Evolutionary conservation across 2,888 invertebrate species (phyloP), one percentile per base, ranked within the genome.

Genomic region (Electrophaes corylata): DNA sequence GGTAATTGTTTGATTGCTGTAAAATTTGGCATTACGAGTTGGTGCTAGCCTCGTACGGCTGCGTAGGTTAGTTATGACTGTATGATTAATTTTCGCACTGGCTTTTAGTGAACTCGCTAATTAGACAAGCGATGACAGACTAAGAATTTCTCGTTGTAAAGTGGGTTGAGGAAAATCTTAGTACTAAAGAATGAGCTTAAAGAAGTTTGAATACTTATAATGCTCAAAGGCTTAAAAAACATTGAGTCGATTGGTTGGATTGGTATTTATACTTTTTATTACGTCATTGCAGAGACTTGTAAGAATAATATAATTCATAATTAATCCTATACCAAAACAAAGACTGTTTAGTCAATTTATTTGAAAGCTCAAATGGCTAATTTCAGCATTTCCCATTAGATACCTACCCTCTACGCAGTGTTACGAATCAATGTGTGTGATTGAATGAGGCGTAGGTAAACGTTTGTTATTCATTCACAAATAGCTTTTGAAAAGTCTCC

Each of bases 401-500:
- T n/a, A n/a, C n/a, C n/a, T n/a, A n/a, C n/a, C n/a, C n/a, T 40
- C n/a, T 40, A 20, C n/a, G 20, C 5, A 16, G n/a, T n/a, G 11
- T 20, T 39, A 20, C 20, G 11, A 40, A 40, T 40, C 8, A 18
- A 29, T 29, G 10, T 45, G 14, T 12, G 11, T 46, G 1, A 19
- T 26, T 26, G 10, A 35, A 43, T 43, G 23, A 20, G 33, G n/a
- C 19, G 10, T 35, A 31, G 11, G 6, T 20, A 19, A n/a, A 12
- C 14, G 37, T 57, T 60, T 54, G 61, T 62, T 62, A 61, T 60
- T 37, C 48, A 39, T 39, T 52, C 33, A 51, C 48, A 56, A 57
- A 63, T 59, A 64, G 53, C 55, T 49, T 62, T 57, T 53, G 62
- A 64, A 60, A 65, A 54, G 57, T 64, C 64, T 56, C 71, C 67